Conservation (phyloP, 2,113 vertebrate genomes). For the Dasyprocta punctata region DNA sequence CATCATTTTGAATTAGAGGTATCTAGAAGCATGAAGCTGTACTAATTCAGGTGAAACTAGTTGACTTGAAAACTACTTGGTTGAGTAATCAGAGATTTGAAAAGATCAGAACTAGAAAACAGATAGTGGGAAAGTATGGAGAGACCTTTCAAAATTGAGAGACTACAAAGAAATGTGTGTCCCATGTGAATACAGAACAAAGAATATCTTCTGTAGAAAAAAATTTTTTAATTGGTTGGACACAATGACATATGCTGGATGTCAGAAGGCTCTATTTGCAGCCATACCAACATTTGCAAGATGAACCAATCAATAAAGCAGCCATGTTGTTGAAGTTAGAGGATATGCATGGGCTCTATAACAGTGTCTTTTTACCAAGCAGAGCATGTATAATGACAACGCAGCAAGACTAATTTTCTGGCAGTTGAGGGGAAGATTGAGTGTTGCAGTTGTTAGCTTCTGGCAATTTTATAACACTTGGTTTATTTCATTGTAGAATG, state of each 20-base stretch:
- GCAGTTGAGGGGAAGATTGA: neutral
- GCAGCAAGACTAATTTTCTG: neutral
- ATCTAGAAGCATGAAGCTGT: neutral
- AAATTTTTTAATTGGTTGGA: neutral
- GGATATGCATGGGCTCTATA: neutral
- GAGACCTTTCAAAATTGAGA: neutral
- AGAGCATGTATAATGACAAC: neutral
- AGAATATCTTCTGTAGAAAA: neutral
- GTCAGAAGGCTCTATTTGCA: neutral
- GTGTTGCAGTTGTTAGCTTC: neutral
- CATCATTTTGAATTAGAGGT: neutral
- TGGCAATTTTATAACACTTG: neutral
- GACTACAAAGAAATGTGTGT: neutral
- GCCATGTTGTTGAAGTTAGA: neutral
- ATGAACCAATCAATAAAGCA: neutral
- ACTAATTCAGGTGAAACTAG: neutral
- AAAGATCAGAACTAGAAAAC: neutral
- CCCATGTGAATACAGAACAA: neutral
- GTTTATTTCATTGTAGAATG: neutral
- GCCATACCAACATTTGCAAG: neutral
- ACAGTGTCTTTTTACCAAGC: neutral
- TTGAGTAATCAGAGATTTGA: neutral
- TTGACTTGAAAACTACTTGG: neutral
- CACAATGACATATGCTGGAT: neutral
- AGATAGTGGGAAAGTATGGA: neutral